Percentiles rank a stretch among this genome's conserved stretches.
phyloP scores from a whole-genome alignment of 2,113 vertebrate species.

The Corvus cornix region DNA sequence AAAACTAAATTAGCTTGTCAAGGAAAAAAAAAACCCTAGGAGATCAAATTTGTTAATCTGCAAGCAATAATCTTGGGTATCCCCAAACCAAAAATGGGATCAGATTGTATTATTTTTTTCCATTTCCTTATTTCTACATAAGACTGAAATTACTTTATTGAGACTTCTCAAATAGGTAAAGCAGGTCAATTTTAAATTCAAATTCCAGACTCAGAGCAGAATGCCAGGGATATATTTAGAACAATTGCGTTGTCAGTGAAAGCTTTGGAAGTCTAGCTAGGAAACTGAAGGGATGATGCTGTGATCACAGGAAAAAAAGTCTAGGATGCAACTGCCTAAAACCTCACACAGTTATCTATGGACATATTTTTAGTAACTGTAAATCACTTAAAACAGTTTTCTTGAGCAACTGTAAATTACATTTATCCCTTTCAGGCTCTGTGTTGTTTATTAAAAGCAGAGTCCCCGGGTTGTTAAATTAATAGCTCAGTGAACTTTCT shows the following conservation, averaged over 20 bases:
- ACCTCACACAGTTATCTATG: background rate
- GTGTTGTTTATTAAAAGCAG: background rate
- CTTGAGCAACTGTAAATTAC: background rate
- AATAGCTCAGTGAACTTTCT: background rate
- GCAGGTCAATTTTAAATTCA: constrained; percentile 11
- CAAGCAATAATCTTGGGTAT: background rate
- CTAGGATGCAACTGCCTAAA: background rate
- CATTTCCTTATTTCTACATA: background rate
- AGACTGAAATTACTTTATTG: background rate
- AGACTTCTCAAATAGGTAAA: background rate
- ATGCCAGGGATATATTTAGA: background rate
- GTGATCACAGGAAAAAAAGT: background rate
- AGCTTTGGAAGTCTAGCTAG: background rate
- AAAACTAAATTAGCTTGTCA: background rate
- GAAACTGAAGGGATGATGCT: background rate
- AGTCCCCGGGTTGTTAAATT: background rate
- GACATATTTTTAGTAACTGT: background rate
- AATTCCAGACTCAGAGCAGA: background rate
- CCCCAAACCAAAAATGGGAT: background rate
- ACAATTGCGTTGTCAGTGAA: background rate
- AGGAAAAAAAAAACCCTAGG: background rate
- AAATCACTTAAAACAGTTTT: background rate
- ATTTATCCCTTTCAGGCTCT: background rate
- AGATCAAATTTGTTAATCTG: background rate
- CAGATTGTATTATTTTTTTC: background rate